These are phyloP conservation scores for Cryptoprocta ferox DNA, from an alignment of 2,797 vertebrate genomes.

Conservation along the genomic window DNA sequence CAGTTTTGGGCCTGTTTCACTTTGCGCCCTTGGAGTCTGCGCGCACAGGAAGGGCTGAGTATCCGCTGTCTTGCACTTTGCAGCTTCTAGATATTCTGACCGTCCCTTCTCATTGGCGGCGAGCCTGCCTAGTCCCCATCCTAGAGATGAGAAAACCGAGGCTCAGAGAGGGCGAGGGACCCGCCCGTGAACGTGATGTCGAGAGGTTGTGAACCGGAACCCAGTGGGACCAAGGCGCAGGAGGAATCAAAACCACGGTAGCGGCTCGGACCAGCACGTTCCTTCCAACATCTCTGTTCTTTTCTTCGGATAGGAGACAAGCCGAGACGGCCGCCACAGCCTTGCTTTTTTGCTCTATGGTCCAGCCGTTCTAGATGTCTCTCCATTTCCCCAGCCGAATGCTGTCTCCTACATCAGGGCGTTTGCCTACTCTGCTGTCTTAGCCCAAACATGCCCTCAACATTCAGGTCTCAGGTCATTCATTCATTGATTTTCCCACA, in stretches of 20 bases:
- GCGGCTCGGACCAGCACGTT: accelerated
- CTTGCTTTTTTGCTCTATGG: not conserved
- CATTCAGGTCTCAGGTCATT: not conserved
- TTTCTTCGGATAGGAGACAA: accelerated
- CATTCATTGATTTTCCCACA: not conserved
- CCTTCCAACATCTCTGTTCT: accelerated
- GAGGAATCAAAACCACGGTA: accelerated
- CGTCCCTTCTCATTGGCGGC: not conserved
- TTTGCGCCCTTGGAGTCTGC: not conserved
- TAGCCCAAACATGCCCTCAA: not conserved
- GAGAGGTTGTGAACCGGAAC: not conserved
- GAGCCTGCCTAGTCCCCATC: too few species aligned
- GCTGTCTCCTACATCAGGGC: not conserved
- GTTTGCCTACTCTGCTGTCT: not conserved
- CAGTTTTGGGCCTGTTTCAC: not conserved
- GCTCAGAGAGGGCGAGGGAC: not conserved
- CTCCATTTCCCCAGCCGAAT: not conserved
- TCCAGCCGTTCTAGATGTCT: not conserved
- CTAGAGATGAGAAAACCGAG: not conserved
- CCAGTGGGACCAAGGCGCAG: not conserved
- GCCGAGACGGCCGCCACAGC: accelerated
- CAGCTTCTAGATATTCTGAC: accelerated
- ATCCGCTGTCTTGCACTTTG: not conserved
- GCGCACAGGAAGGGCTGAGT: not conserved
- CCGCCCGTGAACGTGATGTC: accelerated